Base-by-base conservation (phyloP, 2,888 invertebrate species). In the Spisula solida region DNA sequence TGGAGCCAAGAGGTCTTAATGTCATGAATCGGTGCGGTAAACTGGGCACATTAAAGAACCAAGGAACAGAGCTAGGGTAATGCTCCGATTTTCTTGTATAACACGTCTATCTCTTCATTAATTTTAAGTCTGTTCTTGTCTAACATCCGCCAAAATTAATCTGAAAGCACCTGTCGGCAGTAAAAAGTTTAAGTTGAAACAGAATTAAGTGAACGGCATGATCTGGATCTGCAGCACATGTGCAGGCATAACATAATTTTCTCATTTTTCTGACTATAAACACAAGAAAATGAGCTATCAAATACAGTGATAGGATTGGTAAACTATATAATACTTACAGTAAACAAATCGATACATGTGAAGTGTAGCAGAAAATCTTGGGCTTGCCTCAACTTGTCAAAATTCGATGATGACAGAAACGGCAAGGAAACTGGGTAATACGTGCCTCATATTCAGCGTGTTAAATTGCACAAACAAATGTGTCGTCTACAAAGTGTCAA, bases 371-470 rank as follows among this genome's bases (percentile, higher is more conserved):
- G 18, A 16, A 31, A 75, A 2, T 31, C 29, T 20, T 6, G 75
- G 25, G 75, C 75, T 5, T 75, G 75, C 75, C 75, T 31, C 75
- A 75, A 75, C 75, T 75, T 75, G 75, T 75, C 75, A 75, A 75
- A 75, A 75, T 18, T 31, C 29, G 75, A 75, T 34, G 31, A 75
- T 31, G 31, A 18, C 6, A 31, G 25, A 75, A 75, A 75, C 18
- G 25, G 31, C 18, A 29, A 75, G 31, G 2, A 18, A 34, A 12
- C 75, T 34, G 34, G 34, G 75, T 34, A 31, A 16, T 14, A 34
- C 16, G 6, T 75, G 25, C 34, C 34, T 66, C 75, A 31, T 31
- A 18, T 18, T 34, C 16, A 12, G 31, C 31, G 29, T 31, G 1
- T 34, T 75, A 0, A 18, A 75, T 75, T 34, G 20, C 1, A 31